These are phyloP conservation scores for Anguilla anguilla DNA, from an alignment of 2,797 vertebrate species.

Conservation along the genomic window DNA sequence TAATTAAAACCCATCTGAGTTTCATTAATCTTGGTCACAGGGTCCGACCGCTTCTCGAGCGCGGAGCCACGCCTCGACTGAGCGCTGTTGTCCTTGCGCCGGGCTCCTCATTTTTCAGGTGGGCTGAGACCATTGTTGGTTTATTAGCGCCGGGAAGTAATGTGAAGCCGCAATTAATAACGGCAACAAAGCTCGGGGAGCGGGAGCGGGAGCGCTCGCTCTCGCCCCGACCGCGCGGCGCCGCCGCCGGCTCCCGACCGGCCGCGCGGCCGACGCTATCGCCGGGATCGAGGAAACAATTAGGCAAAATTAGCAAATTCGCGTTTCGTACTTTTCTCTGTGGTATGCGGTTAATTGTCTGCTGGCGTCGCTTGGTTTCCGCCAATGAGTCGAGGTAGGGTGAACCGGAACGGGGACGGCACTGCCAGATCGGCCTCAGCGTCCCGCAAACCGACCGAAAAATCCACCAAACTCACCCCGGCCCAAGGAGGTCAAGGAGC, in stretches of 20 bases:
- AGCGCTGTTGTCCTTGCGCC: conserved; percentile 28
- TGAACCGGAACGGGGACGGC: neutral
- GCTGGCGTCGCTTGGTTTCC: neutral
- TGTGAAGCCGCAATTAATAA: conserved; percentile 67
- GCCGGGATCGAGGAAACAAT: conserved; percentile 58
- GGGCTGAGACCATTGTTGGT: conserved; percentile 66
- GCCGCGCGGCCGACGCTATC: neutral
- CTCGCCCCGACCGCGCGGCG: neutral
- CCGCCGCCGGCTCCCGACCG: neutral
- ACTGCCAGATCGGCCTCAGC: neutral
- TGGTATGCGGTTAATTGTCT: conserved; percentile 66
- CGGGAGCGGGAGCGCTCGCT: neutral
- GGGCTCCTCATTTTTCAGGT: conserved; percentile 63
- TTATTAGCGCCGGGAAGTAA: conserved; percentile 63
- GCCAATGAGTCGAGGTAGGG: neutral
- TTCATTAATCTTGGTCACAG: conserved; percentile 96
- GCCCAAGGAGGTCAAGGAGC: neutral
- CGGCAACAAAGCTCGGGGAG: conserved; percentile 57
- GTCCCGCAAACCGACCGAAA: neutral
- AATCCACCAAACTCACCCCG: neutral
- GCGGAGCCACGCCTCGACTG: conserved; percentile 61
- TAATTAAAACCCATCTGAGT: conserved; percentile 96
- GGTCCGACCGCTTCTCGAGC: conserved; percentile 61
- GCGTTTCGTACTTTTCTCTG: conserved; percentile 42
- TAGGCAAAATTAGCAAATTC: conserved; percentile 57